phyloP scores from a whole-genome alignment of 1,140 invertebrate genomes.

The Zaprionus lachaisei region DNA sequence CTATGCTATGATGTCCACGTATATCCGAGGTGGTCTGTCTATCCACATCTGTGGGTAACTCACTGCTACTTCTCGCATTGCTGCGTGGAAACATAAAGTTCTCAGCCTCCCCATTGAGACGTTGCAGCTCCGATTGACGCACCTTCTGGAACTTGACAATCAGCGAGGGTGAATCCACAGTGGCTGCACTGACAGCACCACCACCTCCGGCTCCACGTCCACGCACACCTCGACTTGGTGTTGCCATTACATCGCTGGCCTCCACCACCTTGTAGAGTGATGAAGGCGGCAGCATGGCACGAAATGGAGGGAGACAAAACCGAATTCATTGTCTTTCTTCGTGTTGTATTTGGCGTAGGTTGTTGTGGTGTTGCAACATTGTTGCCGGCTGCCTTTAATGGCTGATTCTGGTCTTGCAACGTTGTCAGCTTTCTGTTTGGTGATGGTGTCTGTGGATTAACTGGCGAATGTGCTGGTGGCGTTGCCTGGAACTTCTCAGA shows the following conservation, averaged over 20 bases:
- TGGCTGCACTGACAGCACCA: slow-evolving; percentile 14
- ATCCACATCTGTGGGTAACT: slow-evolving; percentile 84
- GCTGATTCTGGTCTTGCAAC: background rate
- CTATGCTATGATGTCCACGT: slow-evolving; percentile 59
- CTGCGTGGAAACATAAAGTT: slow-evolving; percentile 92
- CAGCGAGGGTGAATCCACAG: slow-evolving; percentile 84
- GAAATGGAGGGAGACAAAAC: slow-evolving; percentile 71
- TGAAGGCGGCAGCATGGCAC: slow-evolving; percentile 76
- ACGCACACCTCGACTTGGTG: slow-evolving; percentile 31
- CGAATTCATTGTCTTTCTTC: slow-evolving; percentile 59
- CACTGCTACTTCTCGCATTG: slow-evolving; percentile 85
- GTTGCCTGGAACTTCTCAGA: slow-evolving; percentile 73
- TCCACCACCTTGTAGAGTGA: slow-evolving; percentile 78
- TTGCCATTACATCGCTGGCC: slow-evolving; percentile 59
- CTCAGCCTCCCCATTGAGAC: slow-evolving; percentile 92
- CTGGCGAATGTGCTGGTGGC: slow-evolving; percentile 33
- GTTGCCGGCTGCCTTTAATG: background rate
- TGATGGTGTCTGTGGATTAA: slow-evolving; percentile 30
- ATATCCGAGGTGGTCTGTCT: slow-evolving; percentile 81
- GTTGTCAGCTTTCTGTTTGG: slow-evolving; percentile 35
- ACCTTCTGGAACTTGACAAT: slow-evolving; percentile 91
- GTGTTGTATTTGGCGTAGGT: slow-evolving; percentile 43
- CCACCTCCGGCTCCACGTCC: slow-evolving; percentile 35
- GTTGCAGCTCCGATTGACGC: slow-evolving; percentile 89
- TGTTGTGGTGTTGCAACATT: slow-evolving; percentile 29